Base-by-base conservation (phyloP, 2,113 vertebrate genomes). In the Stigmatopora argus region DNA sequence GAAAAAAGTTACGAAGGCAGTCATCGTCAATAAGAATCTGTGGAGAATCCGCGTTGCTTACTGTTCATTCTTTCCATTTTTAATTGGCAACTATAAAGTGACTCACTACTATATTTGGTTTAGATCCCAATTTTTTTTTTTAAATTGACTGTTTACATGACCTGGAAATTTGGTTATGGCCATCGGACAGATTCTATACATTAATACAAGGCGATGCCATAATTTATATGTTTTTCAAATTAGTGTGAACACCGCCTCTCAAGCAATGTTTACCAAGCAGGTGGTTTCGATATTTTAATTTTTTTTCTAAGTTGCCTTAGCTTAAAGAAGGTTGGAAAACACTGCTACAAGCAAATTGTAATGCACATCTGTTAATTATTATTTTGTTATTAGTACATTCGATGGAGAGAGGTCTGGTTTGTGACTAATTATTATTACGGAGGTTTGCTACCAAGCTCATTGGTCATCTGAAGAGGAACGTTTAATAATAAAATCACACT, bases 1-100 rank as follows among this genome's bases (percentile, higher is more conserved):
- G 69, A 60, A 77, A 46, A 31, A 80, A 72, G 58, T 41, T 38
- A 17, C 19, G 0, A 61, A 61, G 34, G 11, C 58, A 19, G 57
- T 11, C 1, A 12, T 10, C 7, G 31, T n/a, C 4, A 4, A 59
- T 10, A n/a, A 23, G 21, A 55, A 55, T 55, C 52, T 13, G 52
- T 26, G 52, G 21, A 23, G 21, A 55, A 55, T 55, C 52, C 4
- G 52, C 11, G 52, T 31, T 31, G 26, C 5, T 1, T 56, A 17
- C 26, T 23, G 26, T 12, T 56, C 1, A 7, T 7, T 31, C 5
- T 31, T 31, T 56, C 12, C 52, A 23, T 56, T 56, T 56, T 31
- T 21, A 56, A 15, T 17, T 56, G 13, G 26, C 13, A 31, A 17
- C 13, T 0, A 56, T 31, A 56, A 56, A 56, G 53, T 31, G 12